Base-by-base conservation (phyloP, 1,140 invertebrate genomes). In the Helicorthomorpha holstii region DNA sequence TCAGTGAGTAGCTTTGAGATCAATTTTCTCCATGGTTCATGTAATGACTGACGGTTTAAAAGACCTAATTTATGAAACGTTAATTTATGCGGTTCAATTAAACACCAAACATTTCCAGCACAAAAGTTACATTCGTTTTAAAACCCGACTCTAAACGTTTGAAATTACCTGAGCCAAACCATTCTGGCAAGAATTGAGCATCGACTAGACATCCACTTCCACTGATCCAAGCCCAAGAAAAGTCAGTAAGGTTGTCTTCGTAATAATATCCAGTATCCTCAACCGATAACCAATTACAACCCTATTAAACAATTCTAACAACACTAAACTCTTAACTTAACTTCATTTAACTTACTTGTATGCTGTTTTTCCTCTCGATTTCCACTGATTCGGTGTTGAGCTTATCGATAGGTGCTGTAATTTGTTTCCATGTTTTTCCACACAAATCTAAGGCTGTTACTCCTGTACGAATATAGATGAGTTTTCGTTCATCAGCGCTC, bases 381-480 rank as follows among this genome's bases (percentile, higher is more conserved):
- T 34, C 16, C 29, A 34, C n/a, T n/a, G n/a, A n/a, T n/a, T n/a
- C n/a, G n/a, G n/a, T n/a, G 38, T 41, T 41, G 19, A 24, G 19
- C 4, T 10, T 46, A 7, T 21, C 12, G 29, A 50, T 4, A 19
- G 50, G 50, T 7, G 47, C 19, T 3, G 47, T 25, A 3, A 52
- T 52, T 22, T 75, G 66, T 59, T 79, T 75, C 89, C 89, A 93
- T 56, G 82, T 80, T 65, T 88, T 87, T 1, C 89, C 89, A 44
- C 83, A 87, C 44, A 84, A 72, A 67, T 92, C 86, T 1, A 76
- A 73, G 2, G 73, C 63, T 21, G 75, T 79, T 0, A 93, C 80
- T 10, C 85, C 85, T 52, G 75, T 81, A 25, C 89, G 71, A 68
- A 83, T 81, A 63, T 88, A 86, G 34, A 92, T 68, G 2, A 24